Base-by-base conservation (phyloP, 2,888 invertebrate genomes). In the Drosophila basisetae region DNA sequence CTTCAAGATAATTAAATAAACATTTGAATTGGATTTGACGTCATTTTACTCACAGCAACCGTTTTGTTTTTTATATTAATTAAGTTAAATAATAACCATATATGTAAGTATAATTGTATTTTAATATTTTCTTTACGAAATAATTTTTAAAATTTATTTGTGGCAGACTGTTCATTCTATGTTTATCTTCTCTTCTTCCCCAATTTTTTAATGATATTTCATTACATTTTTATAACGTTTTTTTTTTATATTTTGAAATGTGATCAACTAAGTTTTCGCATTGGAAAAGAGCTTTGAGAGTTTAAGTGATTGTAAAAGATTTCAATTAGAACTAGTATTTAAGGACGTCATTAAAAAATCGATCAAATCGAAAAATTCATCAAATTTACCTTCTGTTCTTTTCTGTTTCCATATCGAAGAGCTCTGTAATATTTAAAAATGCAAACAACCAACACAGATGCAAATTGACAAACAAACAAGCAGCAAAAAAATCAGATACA, bases 381-480 rank as follows among this genome's bases (percentile, higher is more conserved):
- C 28, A 64, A 65, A 62, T 78, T 43, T 68, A 60, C 13, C 33
- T 35, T 25, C 13, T n/a, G 25, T 18, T 41, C 41, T 31, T 4
- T 31, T 61, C 56, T 52, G 49, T 59, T 71, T 64, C 70, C 70
- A 63, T 61, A 49, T 62, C 60, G 47, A 28, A 55, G 49, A 64
- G 56, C 31, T 68, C 47, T 60, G 78, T 75, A 71, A 81, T 81
- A 75, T 86, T 78, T 66, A 66, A 73, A 89, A 89, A 89, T 83
- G 73, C 89, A 89, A 80, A 66, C 68, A 68, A 54, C 47, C 65
- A 58, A 55, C 47, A 71, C 69, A 68, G 33, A 47, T 30, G 25
- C 33, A 68, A 33, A 52, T 56, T 52, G 56, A 68, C 50, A 64
- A 49, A 62, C 58, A 68, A 62, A 61, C 53, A 16, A 37, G 52